Conservation (phyloP, 2,888 invertebrate genomes). For the Ophion slaviceki region DNA sequence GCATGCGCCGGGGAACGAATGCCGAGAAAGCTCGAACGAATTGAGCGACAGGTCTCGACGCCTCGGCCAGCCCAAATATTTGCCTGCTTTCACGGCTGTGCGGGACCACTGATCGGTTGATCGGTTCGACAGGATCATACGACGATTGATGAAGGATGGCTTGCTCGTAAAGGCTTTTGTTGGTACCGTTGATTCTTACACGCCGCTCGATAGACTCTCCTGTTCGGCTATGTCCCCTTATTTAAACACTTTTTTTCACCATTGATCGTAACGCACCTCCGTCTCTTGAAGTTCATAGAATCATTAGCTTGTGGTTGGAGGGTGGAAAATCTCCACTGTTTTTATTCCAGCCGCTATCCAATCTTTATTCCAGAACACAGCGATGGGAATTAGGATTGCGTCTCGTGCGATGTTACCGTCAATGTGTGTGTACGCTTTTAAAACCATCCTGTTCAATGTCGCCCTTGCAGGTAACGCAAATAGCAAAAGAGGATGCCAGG, state of each 20-base stretch:
- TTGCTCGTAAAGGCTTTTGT: conserved; percentile 36
- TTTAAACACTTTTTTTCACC: background rate
- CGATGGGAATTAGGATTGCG: conserved; percentile 26
- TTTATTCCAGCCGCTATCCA: background rate
- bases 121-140: conserved; percentile 46
- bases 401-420: conserved; percentile 48
- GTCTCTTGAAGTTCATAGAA: no score
- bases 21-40: conserved; percentile 35
- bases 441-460: conserved; percentile 43
- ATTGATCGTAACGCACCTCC: no score
- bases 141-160: conserved; percentile 49
- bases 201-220: conserved; percentile 32
- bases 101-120: conserved; percentile 67
- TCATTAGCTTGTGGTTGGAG: conserved; percentile 1
- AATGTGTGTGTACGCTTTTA: conserved; percentile 29
- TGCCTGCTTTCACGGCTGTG: conserved; percentile 74
- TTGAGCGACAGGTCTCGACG: conserved; percentile 40
- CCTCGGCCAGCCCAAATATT: conserved; percentile 74
- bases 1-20: conserved; percentile 28
- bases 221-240: conserved; percentile 12
- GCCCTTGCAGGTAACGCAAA: conserved; percentile 52
- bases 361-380: conserved; percentile 1
- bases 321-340: background rate
- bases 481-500: conserved; percentile 69
- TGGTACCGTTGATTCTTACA: conserved; percentile 46